These are phyloP conservation scores for Mythimna lalbum DNA, from an alignment of 2,888 invertebrate species.

Conservation along the genomic window DNA sequence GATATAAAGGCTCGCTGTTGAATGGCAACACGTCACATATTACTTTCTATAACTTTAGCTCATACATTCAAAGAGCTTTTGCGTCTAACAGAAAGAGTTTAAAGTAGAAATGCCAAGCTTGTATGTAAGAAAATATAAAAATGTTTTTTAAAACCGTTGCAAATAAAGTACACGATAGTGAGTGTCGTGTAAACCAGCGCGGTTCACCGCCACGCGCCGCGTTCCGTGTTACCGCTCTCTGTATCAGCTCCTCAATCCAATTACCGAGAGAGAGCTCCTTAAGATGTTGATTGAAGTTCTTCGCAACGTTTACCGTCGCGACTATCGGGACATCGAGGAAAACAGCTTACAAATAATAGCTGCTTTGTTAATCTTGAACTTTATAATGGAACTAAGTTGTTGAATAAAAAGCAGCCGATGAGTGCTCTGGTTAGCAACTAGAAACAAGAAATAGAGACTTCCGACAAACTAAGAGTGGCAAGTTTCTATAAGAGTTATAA, in stretches of 20 bases:
- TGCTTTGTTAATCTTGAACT: constrained; percentile 17
- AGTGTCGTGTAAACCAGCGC: constrained; percentile 21
- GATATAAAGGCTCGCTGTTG: constrained; percentile 17
- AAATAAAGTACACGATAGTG: constrained; percentile 10
- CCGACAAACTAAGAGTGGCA: constrained; percentile 24
- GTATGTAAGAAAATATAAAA: not conserved
- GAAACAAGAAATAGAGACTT: constrained; percentile 34
- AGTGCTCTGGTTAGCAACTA: constrained; percentile 16
- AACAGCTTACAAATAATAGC: constrained; percentile 32
- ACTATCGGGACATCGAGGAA: constrained; percentile 11
- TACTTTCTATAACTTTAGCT: constrained; percentile 12
- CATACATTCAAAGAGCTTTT: constrained; percentile 18
- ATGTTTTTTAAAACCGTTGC: constrained; percentile 1
- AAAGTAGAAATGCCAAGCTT: constrained; percentile 8
- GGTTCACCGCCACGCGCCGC: not conserved
- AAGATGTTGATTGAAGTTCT: constrained; percentile 49
- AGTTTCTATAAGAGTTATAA: constrained; percentile 20
- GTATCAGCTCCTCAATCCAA: constrained; percentile 50
- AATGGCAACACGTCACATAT: constrained; percentile 10
- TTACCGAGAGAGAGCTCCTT: constrained; percentile 44
- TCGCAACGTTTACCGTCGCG: constrained; percentile 31
- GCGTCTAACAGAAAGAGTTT: not conserved
- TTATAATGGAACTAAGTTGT: constrained; percentile 9
- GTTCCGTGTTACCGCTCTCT: constrained; percentile 6
- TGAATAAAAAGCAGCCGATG: constrained; percentile 15